Conservation (phyloP, 2,113 vertebrate genomes). For the Podarcis muralis region DNA sequence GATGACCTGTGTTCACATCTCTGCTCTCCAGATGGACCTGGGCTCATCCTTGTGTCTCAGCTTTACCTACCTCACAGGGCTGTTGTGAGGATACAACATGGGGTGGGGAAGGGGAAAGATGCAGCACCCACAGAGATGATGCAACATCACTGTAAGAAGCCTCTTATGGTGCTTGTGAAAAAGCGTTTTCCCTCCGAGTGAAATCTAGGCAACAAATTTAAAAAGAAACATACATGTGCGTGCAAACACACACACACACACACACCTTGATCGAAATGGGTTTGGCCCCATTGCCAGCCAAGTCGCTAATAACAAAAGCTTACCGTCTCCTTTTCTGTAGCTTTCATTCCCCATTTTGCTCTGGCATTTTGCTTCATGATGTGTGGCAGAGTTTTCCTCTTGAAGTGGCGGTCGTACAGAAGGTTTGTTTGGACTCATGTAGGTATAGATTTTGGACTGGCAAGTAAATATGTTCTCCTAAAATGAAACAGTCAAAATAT, state of each 20-base stretch:
- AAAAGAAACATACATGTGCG: not conserved
- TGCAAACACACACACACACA: too few species aligned
- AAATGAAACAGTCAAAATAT: conserved; percentile 39
- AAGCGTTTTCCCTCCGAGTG: not conserved
- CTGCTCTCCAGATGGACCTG: not conserved
- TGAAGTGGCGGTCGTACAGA: conserved; percentile 83
- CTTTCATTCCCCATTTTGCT: conserved; percentile 72
- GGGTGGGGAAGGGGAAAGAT: not conserved
- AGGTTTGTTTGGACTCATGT: conserved; percentile 80
- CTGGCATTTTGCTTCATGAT: conserved; percentile 83
- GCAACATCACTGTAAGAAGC: not conserved
- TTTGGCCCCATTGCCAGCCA: not conserved
- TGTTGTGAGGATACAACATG: not conserved
- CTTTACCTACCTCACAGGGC: not conserved
- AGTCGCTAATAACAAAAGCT: conserved; percentile 4
- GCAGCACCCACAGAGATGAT: not conserved
- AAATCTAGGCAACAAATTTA: not conserved
- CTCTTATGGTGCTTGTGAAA: not conserved
- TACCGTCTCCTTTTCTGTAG: conserved; percentile 81
- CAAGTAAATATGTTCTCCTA: conserved; percentile 80
- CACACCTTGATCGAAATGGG: not conserved
- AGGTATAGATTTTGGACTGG: conserved; percentile 79
- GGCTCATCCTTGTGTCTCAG: not conserved
- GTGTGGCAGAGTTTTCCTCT: conserved; percentile 83
- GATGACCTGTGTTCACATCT: not conserved